These are phyloP conservation scores for Micromussa lordhowensis DNA, from an alignment of 92 coral and sea anemone genomes.

Conservation along the genomic window DNA sequence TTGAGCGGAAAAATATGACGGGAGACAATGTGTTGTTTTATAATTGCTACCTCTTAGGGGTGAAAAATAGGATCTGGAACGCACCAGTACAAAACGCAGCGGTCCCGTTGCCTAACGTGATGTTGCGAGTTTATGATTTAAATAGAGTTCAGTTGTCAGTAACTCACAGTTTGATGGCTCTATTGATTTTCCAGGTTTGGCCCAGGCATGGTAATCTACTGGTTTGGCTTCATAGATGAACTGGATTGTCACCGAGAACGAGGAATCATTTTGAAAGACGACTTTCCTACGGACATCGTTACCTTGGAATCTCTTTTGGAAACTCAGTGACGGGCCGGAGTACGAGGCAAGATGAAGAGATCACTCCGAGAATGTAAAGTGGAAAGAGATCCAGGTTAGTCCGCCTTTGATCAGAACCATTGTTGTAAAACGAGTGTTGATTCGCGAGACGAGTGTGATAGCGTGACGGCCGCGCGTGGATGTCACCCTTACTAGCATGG, in stretches of 20 bases:
- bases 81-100: too few species aligned
- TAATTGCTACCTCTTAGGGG: too few species aligned
- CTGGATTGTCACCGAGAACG: constrained; percentile 92
- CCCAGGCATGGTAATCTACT: constrained; percentile 96
- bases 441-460: background rate
- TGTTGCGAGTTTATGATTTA: too few species aligned
- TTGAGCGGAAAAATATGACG: too few species aligned
- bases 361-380: background rate
- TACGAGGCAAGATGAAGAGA: background rate
- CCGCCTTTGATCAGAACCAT: background rate
- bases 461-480: background rate
- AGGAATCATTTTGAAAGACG: constrained; percentile 87
- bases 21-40: too few species aligned
- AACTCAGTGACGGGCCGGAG: background rate
- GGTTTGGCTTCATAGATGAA: constrained; percentile 99
- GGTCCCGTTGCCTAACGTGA: too few species aligned
- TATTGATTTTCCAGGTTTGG: constrained; percentile 78
- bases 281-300: constrained; percentile 86
- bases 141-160: background rate
- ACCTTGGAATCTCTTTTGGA: constrained; percentile 79
- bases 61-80: too few species aligned
- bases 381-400: background rate
- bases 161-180: background rate
- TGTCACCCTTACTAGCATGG: background rate
- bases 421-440: background rate